Percentiles rank a stretch among this genome's conserved stretches.
Evolutionary conservation across 2,113 vertebrate genomes (phyloP).

Genomic region (Siphamia tubifer): DNA sequence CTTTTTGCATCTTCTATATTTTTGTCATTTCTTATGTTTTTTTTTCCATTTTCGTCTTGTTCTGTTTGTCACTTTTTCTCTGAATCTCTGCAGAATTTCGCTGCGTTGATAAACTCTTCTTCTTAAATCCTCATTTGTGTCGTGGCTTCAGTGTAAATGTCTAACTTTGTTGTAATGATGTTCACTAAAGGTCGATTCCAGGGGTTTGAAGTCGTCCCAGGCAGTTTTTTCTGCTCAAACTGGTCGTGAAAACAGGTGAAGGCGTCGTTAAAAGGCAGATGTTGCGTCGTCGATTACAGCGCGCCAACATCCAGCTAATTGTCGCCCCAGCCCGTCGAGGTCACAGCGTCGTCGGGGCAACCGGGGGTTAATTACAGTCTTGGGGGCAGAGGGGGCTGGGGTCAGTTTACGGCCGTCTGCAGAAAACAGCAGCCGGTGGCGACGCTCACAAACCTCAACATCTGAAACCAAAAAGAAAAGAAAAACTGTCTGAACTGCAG

Average conservation of each 20-base stretch:
- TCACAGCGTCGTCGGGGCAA: constrained; percentile 51
- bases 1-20: no score
- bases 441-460: constrained; percentile 49
- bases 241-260: constrained; percentile 71
- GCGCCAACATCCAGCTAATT: constrained; percentile 48
- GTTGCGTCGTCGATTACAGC: constrained; percentile 50
- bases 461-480: neutral
- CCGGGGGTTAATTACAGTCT: constrained; percentile 66
- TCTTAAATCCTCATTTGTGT: no score
- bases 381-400: constrained; percentile 8
- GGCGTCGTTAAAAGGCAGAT: constrained; percentile 68
- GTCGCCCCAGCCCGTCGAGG: constrained; percentile 15
- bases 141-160: no score
- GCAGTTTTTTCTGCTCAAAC: no score
- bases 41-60: no score
- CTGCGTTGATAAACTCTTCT: no score
- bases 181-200: neutral
- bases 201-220: neutral
- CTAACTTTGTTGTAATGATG: no score
- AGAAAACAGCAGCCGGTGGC: constrained; percentile 62
- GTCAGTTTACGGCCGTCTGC: constrained; percentile 34
- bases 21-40: no score
- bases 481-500: neutral
- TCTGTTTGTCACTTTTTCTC: no score
- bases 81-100: no score